phyloP scores from a whole-genome alignment of 2,113 vertebrate species.

The Meriones unguiculatus region DNA sequence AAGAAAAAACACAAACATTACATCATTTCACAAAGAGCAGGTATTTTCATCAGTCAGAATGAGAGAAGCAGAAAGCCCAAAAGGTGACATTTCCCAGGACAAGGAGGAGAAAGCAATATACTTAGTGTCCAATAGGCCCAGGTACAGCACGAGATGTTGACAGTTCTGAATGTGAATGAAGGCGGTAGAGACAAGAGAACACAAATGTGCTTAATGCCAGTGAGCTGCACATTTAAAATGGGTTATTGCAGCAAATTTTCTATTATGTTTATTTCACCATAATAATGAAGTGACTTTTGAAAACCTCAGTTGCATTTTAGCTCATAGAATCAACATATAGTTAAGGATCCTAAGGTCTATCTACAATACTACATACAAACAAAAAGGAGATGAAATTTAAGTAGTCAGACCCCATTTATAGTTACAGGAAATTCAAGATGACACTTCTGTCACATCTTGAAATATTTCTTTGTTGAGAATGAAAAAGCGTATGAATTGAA shows the following conservation, averaged over 20 bases:
- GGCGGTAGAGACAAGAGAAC: neutral
- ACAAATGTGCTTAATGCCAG: neutral
- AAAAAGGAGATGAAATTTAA: neutral
- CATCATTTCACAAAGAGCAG: neutral
- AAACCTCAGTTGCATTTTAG: conserved; percentile 22
- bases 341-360: neutral
- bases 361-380: neutral
- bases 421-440: neutral
- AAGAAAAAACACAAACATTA: neutral
- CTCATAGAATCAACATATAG: neutral
- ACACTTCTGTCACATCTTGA: neutral
- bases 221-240: neutral
- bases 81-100: neutral
- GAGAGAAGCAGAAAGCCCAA: neutral
- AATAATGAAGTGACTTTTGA: neutral
- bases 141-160: neutral
- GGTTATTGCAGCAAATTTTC: neutral
- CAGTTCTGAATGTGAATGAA: neutral
- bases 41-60: neutral
- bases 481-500: neutral
- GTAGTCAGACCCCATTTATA: neutral
- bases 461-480: neutral
- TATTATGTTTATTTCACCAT: neutral
- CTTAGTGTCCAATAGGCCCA: neutral
- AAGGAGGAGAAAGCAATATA: neutral